Evolutionary conservation across 2,113 vertebrate species (phyloP).

Genomic region (Rissa tridactyla): DNA sequence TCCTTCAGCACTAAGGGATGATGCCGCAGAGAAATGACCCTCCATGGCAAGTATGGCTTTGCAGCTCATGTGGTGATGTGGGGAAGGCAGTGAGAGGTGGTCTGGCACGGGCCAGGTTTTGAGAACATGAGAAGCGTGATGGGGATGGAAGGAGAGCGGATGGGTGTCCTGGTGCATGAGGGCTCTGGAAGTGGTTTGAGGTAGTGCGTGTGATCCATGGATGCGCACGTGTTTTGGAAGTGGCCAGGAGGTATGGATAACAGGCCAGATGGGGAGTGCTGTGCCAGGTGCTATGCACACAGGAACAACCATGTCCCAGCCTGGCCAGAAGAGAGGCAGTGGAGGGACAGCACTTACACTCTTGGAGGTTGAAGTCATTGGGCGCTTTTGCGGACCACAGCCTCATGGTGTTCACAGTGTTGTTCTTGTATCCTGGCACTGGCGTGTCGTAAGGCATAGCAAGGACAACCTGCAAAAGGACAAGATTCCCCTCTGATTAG

Average conservation of each 20-base stretch:
- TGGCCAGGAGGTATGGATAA: background rate
- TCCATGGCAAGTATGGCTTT: background rate
- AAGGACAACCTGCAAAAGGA: slow-evolving; percentile 77
- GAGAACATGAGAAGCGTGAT: background rate
- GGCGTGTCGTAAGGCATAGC: slow-evolving; percentile 89
- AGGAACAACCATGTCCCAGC: background rate
- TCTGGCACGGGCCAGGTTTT: background rate
- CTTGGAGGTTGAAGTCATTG: slow-evolving; percentile 87
- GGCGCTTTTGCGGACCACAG: slow-evolving; percentile 90
- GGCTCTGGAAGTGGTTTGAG: background rate
- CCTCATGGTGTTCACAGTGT: slow-evolving; percentile 90
- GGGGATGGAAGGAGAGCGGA: background rate
- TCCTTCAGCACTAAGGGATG: background rate
- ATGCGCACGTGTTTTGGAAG: background rate
- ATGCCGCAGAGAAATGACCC: background rate
- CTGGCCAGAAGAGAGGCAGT: background rate
- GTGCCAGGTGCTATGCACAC: background rate
- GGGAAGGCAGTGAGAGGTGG: background rate
- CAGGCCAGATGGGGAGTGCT: background rate
- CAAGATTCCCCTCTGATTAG: background rate
- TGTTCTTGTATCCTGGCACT: slow-evolving; percentile 88
- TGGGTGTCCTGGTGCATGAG: background rate
- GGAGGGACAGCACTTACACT: slow-evolving; percentile 74
- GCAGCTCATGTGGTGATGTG: background rate
- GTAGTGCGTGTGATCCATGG: background rate